These are phyloP conservation scores for Copidosoma aretas DNA, from an alignment of 2,888 invertebrate genomes.

Conservation along the genomic window DNA sequence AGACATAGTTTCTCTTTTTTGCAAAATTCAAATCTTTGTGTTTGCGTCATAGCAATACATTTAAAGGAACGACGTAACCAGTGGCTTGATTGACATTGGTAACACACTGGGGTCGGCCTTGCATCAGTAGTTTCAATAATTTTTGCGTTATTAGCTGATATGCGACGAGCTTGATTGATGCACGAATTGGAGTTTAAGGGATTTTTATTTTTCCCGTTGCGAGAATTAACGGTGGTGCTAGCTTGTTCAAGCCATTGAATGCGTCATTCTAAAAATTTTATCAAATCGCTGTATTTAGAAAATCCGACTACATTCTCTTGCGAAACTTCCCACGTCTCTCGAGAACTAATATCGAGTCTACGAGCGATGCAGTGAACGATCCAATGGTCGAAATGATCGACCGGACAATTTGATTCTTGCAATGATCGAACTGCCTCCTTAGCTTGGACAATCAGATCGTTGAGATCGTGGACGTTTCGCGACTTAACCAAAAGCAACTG, in stretches of 20 bases:
- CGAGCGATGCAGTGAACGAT: neutral
- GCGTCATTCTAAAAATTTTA: neutral
- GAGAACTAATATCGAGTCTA: neutral
- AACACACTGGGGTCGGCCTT: no score
- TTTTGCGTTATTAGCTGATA: no score
- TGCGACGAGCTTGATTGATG: no score
- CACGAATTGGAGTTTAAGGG: neutral
- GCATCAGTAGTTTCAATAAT: no score
- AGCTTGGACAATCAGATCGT: no score
- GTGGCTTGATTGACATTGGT: no score
- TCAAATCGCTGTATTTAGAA: neutral
- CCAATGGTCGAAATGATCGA: neutral
- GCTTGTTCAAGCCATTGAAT: neutral
- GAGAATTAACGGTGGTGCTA: no score
- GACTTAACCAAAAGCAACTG: neutral
- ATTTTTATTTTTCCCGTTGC: neutral
- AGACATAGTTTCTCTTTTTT: no score
- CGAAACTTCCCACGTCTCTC: constrained; percentile 5
- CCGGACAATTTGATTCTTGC: neutral
- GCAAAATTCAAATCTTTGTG: neutral
- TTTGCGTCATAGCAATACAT: no score
- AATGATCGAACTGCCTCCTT: neutral
- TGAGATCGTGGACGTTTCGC: neutral
- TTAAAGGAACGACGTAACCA: no score
- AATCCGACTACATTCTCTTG: neutral